These are phyloP conservation scores for Grantiella picta DNA, from an alignment of 2,113 vertebrate species.

Conservation along the genomic window DNA sequence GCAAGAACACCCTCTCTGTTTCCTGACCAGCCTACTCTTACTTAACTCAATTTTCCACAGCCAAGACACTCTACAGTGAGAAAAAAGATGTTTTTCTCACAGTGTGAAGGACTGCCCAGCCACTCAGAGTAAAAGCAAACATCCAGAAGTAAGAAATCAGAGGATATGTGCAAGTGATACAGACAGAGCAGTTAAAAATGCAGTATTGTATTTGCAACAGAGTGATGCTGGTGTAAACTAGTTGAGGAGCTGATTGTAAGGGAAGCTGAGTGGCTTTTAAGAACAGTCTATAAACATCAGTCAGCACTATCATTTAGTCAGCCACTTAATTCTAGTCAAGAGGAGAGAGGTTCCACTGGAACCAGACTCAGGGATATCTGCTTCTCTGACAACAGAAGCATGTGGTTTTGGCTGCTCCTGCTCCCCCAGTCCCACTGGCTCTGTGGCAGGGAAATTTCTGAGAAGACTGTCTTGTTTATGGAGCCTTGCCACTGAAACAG, in stretches of 20 bases:
- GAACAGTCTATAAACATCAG: not conserved
- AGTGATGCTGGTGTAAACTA: not conserved
- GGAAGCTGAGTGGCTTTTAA: not conserved
- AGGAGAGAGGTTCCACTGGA: not conserved
- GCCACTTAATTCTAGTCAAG: not conserved
- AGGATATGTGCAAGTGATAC: not conserved
- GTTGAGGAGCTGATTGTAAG: not conserved
- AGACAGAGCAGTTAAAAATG: not conserved
- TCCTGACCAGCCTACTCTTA: slow-evolving; percentile 33
- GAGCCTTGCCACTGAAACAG: slow-evolving; percentile 10
- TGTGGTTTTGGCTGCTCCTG: not conserved
- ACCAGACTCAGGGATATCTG: not conserved
- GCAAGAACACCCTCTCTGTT: not conserved
- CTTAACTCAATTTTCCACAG: not conserved
- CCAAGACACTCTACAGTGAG: not conserved
- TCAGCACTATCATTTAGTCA: not conserved
- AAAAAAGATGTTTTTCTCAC: not conserved
- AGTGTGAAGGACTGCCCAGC: not conserved
- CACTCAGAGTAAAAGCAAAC: not conserved
- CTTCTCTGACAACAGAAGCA: not conserved
- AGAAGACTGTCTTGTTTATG: not conserved
- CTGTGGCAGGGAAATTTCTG: not conserved
- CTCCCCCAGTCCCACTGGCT: not conserved
- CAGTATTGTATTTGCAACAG: not conserved
- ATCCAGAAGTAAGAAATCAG: not conserved